Evolutionary conservation across 2,797 vertebrate species (phyloP).

Genomic region (Crenuchus spilurus): DNA sequence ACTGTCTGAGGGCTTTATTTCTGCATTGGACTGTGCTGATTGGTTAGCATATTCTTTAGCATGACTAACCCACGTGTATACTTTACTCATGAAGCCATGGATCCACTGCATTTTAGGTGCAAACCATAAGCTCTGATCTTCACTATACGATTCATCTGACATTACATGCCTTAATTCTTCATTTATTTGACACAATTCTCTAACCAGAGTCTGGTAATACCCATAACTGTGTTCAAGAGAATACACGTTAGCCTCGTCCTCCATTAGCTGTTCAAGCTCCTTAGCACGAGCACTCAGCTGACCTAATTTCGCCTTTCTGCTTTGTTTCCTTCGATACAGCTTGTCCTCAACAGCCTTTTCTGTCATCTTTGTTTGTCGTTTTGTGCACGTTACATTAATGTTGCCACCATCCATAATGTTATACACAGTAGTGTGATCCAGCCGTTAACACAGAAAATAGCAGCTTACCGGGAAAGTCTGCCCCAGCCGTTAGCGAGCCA

Average conservation of each 20-base stretch:
- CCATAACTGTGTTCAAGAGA: not conserved
- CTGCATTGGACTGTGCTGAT: not conserved
- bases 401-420: no score
- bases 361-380: no score
- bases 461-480: no score
- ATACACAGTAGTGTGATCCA: no score
- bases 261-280: no score
- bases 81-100: not conserved
- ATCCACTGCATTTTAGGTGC: not conserved
- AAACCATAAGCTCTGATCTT: slow-evolving; percentile 14
- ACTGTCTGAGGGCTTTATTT: not conserved
- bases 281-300: no score
- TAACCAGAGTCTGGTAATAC: not conserved
- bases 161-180: not conserved
- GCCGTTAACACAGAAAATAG: no score
- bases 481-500: no score
- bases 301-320: no score
- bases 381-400: no score
- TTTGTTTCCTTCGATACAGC: no score
- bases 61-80: not conserved
- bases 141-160: not conserved
- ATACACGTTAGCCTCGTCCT: slow-evolving; percentile 2
- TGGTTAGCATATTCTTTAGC: not conserved
- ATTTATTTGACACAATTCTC: slow-evolving; percentile 20
- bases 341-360: no score